These are phyloP conservation scores for Cotesia glomerata DNA, from an alignment of 1,140 invertebrate species.

Conservation along the genomic window DNA sequence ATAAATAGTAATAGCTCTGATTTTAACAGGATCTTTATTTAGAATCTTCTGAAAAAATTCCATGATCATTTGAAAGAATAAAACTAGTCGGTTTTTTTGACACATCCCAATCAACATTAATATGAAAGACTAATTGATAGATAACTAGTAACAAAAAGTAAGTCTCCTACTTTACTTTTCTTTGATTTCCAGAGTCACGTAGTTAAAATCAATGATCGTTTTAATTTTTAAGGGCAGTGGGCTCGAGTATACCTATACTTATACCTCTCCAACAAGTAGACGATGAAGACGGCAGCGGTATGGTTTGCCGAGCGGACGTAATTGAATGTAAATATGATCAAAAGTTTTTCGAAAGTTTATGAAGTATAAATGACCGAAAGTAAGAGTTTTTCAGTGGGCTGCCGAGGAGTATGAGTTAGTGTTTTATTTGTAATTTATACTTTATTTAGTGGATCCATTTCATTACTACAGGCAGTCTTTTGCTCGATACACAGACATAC, in stretches of 20 bases:
- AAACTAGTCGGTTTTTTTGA: too few relatives aligned
- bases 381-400: constrained; percentile 15
- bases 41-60: too few relatives aligned
- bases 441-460: constrained; percentile 4
- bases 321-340: constrained; percentile 55
- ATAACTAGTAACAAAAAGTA: too few relatives aligned
- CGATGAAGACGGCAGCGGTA: too few relatives aligned
- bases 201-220: neutral
- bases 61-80: too few relatives aligned
- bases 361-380: constrained; percentile 50
- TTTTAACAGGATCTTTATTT: too few relatives aligned
- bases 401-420: constrained; percentile 34
- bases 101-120: too few relatives aligned
- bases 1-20: too few relatives aligned
- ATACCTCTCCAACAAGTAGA: neutral
- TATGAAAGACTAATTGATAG: too few relatives aligned
- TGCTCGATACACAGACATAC: too few relatives aligned
- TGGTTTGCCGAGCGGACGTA: constrained; percentile 28
- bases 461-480: neutral
- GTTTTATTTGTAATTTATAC: constrained; percentile 31
- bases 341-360: constrained; percentile 46
- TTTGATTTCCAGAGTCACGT: too few relatives aligned
- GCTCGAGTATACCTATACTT: neutral
- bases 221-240: constrained; percentile 14
- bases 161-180: too few relatives aligned